A percentile compares a stretch with the other conserved stretches of the same genome.
Conservation (phyloP, 2,113 vertebrate species). For the Malurus melanocephalus region DNA sequence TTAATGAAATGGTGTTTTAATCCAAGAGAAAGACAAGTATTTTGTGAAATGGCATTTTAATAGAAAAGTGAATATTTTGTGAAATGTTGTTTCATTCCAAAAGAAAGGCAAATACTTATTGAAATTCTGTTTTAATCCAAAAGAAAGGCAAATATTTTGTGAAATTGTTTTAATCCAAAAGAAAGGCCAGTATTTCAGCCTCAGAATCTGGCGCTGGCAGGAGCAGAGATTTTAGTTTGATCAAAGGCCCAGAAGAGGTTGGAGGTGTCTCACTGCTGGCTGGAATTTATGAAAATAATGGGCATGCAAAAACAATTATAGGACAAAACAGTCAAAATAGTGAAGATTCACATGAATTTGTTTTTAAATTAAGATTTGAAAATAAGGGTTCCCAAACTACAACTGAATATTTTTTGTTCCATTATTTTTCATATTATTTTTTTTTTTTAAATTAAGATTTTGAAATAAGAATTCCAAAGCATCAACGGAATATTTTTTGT, state of each 20-base stretch:
- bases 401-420: neutral
- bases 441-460: neutral
- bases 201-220: neutral
- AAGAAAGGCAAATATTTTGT: neutral
- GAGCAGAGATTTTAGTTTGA: neutral
- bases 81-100: too few species aligned
- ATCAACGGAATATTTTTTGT: neutral
- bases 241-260: neutral
- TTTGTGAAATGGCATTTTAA: too few species aligned
- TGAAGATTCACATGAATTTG: neutral
- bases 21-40: too few species aligned
- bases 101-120: too few species aligned
- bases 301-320: neutral
- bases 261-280: neutral
- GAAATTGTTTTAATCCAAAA: neutral
- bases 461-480: neutral
- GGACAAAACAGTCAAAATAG: neutral
- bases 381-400: neutral
- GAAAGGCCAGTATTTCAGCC: neutral
- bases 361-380: neutral
- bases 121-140: too few species aligned
- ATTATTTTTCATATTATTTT: fast-evolving
- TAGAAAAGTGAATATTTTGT: too few species aligned
- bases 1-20: too few species aligned
- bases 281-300: neutral